Percentiles rank a stretch among this genome's conserved stretches.
Evolutionary conservation across 2,797 vertebrate genomes (phyloP).

Genomic region (Chelon auratus): DNA sequence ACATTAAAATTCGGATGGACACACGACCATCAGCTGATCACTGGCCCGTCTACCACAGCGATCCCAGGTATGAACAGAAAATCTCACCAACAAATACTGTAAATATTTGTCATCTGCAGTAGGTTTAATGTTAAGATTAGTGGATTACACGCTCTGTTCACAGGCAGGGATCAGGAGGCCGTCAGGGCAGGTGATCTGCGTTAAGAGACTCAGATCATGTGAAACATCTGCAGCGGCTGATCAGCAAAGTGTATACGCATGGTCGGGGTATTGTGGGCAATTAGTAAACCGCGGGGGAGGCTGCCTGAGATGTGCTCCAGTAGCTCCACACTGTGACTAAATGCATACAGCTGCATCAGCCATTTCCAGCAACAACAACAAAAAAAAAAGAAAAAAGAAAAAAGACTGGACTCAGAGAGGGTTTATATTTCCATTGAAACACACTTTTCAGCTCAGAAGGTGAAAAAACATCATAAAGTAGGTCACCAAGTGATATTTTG

Average conservation of each 20-base stretch:
- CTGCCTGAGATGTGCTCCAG: slow-evolving; percentile 38
- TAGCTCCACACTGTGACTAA: slow-evolving; percentile 65
- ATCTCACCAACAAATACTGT: background rate
- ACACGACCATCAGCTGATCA: slow-evolving; percentile 1
- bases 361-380: slow-evolving; percentile 44
- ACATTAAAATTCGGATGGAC: slow-evolving; percentile 26
- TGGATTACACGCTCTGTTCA: background rate
- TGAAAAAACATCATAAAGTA: slow-evolving; percentile 9
- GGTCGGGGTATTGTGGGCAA: slow-evolving; percentile 38
- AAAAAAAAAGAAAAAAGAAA: no score
- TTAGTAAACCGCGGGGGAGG: slow-evolving; percentile 36
- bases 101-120: background rate
- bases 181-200: slow-evolving; percentile 26
- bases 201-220: slow-evolving; percentile 35
- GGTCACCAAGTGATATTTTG: slow-evolving; percentile 9
- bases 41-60: background rate
- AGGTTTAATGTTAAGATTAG: background rate
- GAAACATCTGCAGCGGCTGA: slow-evolving; percentile 30
- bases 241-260: slow-evolving; percentile 29
- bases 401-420: slow-evolving; percentile 52
- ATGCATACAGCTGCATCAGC: slow-evolving; percentile 60
- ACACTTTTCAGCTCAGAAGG: slow-evolving; percentile 11
- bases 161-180: slow-evolving; percentile 14
- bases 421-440: slow-evolving; percentile 57
- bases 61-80: slow-evolving; percentile 42